Conservation (phyloP, 2,888 invertebrate genomes). For the Leptopterna dolabrata region DNA sequence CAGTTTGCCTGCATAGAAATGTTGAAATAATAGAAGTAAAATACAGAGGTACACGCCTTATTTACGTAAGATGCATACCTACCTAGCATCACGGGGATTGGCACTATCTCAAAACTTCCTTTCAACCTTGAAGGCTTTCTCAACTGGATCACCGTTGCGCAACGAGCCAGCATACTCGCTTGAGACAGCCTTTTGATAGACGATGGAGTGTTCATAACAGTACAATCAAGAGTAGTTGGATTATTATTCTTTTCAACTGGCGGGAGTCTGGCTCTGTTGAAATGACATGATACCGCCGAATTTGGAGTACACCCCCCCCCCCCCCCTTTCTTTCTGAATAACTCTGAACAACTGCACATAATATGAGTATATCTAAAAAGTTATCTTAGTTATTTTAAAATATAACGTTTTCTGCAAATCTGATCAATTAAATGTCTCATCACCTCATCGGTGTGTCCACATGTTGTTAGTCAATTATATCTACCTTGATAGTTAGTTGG, state of each 20-base stretch:
- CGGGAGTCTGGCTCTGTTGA: neutral
- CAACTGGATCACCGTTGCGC: constrained; percentile 33
- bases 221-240: neutral
- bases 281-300: too few species aligned
- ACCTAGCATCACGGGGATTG: neutral
- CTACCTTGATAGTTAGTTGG: too few species aligned
- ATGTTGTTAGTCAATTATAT: too few species aligned
- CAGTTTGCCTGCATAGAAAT: too few species aligned
- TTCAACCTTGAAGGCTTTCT: constrained; percentile 27
- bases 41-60: neutral
- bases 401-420: too few species aligned
- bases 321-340: too few species aligned
- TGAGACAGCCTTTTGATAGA: neutral
- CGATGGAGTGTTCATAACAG: neutral
- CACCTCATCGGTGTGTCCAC: too few species aligned
- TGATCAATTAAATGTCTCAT: too few species aligned
- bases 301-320: too few species aligned
- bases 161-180: neutral
- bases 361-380: too few species aligned
- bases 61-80: constrained; percentile 6
- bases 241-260: neutral
- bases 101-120: constrained; percentile 30
- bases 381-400: too few species aligned
- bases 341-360: too few species aligned
- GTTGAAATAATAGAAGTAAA: neutral